phyloP scores from a whole-genome alignment of 1,140 invertebrate species.

The Scaptomyza graminum region DNA sequence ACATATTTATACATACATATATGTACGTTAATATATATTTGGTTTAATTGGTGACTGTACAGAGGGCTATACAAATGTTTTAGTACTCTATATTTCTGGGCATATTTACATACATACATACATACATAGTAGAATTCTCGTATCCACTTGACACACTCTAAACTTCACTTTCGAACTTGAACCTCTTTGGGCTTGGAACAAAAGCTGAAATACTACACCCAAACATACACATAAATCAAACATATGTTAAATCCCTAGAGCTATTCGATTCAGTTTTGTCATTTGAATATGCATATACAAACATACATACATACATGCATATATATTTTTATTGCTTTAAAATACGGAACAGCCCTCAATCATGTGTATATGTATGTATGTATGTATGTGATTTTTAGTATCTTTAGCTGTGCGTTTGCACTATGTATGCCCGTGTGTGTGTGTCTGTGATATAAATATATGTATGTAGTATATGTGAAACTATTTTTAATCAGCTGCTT shows the following conservation, averaged over 20 bases:
- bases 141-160: neutral
- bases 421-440: neutral
- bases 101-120: slow-evolving; percentile 2
- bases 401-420: neutral
- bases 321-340: neutral
- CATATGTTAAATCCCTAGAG: slow-evolving; percentile 15
- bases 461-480: slow-evolving; percentile 4
- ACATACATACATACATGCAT: neutral
- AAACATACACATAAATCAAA: slow-evolving; percentile 13
- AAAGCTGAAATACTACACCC: slow-evolving; percentile 1
- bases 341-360: slow-evolving; percentile 5
- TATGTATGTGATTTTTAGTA: neutral
- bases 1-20: slow-evolving; percentile 1
- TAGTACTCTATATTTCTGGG: slow-evolving; percentile 10
- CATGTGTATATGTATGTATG: too few relatives aligned
- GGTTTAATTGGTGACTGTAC: slow-evolving; percentile 11
- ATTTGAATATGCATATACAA: too few relatives aligned
- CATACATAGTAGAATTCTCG: neutral
- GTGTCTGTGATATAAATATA: slow-evolving; percentile 16
- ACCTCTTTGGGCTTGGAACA: slow-evolving; percentile 17
- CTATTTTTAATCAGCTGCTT: slow-evolving; percentile 51
- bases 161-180: slow-evolving; percentile 15
- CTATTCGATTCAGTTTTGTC: neutral
- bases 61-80: slow-evolving; percentile 8
- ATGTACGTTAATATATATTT: slow-evolving; percentile 9